Base-by-base conservation (phyloP, 2,113 vertebrate genomes). In the Hydrolagus affinis region DNA sequence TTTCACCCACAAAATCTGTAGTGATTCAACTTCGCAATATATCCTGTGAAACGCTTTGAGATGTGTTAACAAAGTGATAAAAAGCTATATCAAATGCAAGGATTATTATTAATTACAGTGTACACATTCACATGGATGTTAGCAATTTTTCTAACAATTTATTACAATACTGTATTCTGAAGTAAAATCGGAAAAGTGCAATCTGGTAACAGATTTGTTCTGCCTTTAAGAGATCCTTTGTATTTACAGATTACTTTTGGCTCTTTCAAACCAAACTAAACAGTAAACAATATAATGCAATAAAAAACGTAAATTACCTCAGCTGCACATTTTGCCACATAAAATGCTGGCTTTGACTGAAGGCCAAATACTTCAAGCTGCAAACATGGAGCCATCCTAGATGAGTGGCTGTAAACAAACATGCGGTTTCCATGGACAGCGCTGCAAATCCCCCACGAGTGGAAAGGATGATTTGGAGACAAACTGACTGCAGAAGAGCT, bases 371-470 rank as follows among this genome's bases (percentile, higher is more conserved):
- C 78, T 83, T 66, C 62, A 19, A 83, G 78, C 78, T 68, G 60
- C 19, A 66, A 83, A 32, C 9, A 68, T 2, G 25, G 78, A 83
- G 60, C 78, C 78, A 83, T 83, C 60, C 59, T 83, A 83, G 32
- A 12, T 25, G 78, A 17, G 8, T 19, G 19, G 11, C 6, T 83
- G 60, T 83, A 83, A 83, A 83, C 78, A 83, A 17, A 32, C 78
- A 32, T 25, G 76, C 60, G 11, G 78, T 83, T 83, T 66, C 78
- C 25, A 83, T 83, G 78, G 78, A 68, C 25, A 83, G 30, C 11
- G 17, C 78, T 68, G 78, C 17, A 64, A 66, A 30, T 28, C 2
- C 11, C 62, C 78, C 62, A 32, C n/a, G 12, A 23, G 9, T 15
- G 3, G 59, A 80, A 12, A 64, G 7, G 76, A 15, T 17, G 19